phyloP scores from a whole-genome alignment of 2,888 invertebrate genomes.

The Vanessa cardui region DNA sequence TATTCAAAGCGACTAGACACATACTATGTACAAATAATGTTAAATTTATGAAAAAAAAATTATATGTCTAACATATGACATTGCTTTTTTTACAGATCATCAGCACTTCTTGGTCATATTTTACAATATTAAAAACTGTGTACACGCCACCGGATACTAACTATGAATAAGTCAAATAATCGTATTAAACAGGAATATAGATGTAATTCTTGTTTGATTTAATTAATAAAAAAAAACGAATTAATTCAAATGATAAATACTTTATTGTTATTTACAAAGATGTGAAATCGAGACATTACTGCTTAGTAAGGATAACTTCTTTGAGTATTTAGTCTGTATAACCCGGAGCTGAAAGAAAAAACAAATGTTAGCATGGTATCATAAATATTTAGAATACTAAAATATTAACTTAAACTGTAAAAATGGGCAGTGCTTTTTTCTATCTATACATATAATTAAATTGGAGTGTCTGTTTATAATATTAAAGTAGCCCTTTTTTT shows the following conservation, averaged over 20 bases:
- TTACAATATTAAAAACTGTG: slow-evolving; percentile 67
- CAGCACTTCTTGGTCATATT: slow-evolving; percentile 75
- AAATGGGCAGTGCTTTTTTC: no score
- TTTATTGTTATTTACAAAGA: no score
- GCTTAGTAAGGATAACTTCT: slow-evolving; percentile 35
- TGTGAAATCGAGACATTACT: not conserved
- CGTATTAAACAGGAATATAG: no score
- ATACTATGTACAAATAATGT: no score
- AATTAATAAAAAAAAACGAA: no score
- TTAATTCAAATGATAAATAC: no score
- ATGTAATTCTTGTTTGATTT: not conserved
- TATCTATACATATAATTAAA: no score
- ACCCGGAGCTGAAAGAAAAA: slow-evolving; percentile 37
- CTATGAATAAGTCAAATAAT: not conserved
- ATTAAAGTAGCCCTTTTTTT: no score
- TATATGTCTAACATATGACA: not conserved
- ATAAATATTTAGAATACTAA: not conserved
- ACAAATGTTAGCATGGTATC: not conserved
- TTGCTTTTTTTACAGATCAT: slow-evolving; percentile 62
- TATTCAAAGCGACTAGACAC: no score
- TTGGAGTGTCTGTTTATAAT: no score
- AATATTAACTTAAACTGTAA: no score
- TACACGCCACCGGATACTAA: slow-evolving; percentile 51
- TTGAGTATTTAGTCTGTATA: slow-evolving; percentile 41
- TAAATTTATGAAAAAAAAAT: not conserved